phyloP scores from a whole-genome alignment of 2,888 invertebrate species.

The Desoria tigrina region DNA sequence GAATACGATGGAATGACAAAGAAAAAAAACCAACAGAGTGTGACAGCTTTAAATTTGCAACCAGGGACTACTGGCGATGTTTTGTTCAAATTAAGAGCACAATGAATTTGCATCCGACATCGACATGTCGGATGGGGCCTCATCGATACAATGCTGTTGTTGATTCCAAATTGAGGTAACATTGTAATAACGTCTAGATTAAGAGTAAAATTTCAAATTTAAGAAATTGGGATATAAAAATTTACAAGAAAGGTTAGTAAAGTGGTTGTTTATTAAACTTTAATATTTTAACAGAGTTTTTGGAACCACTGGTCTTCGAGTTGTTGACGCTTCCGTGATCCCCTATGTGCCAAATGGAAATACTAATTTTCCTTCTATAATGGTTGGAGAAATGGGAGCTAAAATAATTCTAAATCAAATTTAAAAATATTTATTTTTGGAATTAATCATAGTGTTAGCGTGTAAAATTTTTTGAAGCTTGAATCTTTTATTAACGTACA shows the following conservation, averaged over 20 bases:
- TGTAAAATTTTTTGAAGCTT: too few species aligned
- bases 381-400: conserved; percentile 27
- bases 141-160: conserved; percentile 24
- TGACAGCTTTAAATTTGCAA: conserved; percentile 1
- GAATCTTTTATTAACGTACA: too few species aligned
- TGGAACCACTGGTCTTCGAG: conserved; percentile 23
- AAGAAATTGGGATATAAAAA: too few species aligned
- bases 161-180: conserved; percentile 33
- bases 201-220: too few species aligned
- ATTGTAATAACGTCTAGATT: too few species aligned
- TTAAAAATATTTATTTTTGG: too few species aligned
- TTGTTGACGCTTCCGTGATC: conserved; percentile 29
- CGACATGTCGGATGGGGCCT: conserved; percentile 38
- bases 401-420: conserved; percentile 14
- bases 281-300: conserved; percentile 29
- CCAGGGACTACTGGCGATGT: conserved; percentile 33
- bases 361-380: conserved; percentile 29
- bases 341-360: conserved; percentile 31
- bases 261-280: neutral
- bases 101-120: conserved; percentile 27
- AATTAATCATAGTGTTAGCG: too few species aligned
- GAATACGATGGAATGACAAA: conserved; percentile 21
- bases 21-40: neutral
- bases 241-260: too few species aligned
- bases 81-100: neutral